Evolutionary conservation across 2,797 vertebrate genomes (phyloP).

Genomic region (Apodemus agrarius): DNA sequence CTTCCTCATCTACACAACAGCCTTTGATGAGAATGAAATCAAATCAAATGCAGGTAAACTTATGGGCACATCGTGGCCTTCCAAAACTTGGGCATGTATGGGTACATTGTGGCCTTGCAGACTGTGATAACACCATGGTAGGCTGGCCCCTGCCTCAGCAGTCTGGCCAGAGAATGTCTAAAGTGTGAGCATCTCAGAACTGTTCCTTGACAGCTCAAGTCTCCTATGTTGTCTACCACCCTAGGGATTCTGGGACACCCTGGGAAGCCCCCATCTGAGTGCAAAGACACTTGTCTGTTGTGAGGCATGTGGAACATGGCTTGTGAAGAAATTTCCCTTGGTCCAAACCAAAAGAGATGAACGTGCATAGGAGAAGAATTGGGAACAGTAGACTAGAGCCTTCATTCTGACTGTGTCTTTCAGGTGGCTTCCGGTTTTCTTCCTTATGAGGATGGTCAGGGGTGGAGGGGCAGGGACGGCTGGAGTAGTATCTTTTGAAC

Average conservation of each 20-base stretch:
- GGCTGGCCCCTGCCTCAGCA: too few relatives aligned
- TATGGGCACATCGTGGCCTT: neutral
- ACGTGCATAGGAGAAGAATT: neutral
- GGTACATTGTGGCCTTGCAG: neutral
- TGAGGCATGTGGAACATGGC: neutral
- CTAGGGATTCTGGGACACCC: neutral
- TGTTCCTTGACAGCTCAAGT: neutral
- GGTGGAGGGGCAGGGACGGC: neutral
- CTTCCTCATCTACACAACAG: neutral
- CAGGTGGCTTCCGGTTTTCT: neutral
- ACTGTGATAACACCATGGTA: neutral
- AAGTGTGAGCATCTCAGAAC: neutral
- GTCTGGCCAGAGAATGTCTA: neutral
- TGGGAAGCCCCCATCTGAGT: neutral
- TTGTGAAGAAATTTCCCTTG: neutral
- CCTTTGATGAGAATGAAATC: neutral
- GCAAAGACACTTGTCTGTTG: too few relatives aligned
- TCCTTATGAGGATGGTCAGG: neutral
- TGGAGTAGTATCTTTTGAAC: neutral
- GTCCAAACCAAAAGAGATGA: neutral
- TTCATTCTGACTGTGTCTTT: neutral
- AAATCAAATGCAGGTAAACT: neutral
- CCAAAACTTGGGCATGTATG: too few relatives aligned
- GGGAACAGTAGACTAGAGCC: neutral
- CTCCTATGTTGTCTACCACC: neutral